Evolutionary conservation across 2,797 vertebrate genomes (phyloP), one percentile per base, ranked within the genome.

Genomic region (Poeciliopsis turneri): DNA sequence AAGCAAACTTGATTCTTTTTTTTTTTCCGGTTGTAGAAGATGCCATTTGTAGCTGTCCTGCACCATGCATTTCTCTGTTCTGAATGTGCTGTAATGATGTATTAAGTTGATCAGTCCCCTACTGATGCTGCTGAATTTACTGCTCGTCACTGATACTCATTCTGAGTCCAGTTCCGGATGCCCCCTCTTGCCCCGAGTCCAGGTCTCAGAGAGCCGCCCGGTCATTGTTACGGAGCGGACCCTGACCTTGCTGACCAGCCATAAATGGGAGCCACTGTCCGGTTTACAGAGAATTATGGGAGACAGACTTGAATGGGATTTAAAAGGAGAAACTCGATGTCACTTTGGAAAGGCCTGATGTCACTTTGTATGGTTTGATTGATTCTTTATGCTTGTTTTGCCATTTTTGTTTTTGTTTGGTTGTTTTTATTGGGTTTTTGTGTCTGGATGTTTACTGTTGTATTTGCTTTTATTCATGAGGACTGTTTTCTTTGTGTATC

Each of bases 321-420:
- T 80, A 86, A 88, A 90, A 86, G 84, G 82, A 91, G 88, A 93
- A 93, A 94, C 93, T 93, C 93, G 93, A 95, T 95, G 94, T 96
- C 94, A 95, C 94, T 96, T 96, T 96, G 93, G 92, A 92, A 94
- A 94, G 91, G 90, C 92, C 92, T 94, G 94, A 95, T 96, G 95
- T 96, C 94, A 95, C 93, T 95, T 96, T 96, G 92, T 95, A 93
- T 92, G 91, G 87, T 92, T 93, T 92, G 90, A 92, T 92, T 93
- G 92, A 92, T 75, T 89, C 92, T 90, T 94, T 91, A 41, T 68
- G 23, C 23, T 69, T 68, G 64, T 66, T 68, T 94, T 90, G 92
- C 86, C 55, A 59, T 90, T 90, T 61, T 33, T 33, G 18, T 59
- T 69, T 28, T 77, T 69, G 77, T 85, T 82, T 88, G 85, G 77